Evolutionary conservation across 2,888 invertebrate genomes (phyloP), one percentile per base, ranked within the genome.

Genomic region (Perithous albicinctus): DNA sequence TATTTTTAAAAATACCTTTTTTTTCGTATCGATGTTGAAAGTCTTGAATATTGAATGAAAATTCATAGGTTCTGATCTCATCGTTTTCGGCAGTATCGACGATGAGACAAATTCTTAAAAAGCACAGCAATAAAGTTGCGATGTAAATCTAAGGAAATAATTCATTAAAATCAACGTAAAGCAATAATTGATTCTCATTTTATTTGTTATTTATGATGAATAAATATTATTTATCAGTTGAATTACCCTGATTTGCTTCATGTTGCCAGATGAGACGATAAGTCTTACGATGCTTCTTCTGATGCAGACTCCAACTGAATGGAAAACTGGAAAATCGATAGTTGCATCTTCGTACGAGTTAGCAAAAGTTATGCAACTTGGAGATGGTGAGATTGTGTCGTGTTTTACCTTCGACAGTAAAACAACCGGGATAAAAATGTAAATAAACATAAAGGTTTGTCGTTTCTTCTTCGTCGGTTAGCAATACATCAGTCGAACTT

Each of bases 391-490:
- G 43, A n/a, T 43, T 43, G 7, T 20, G 18, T 41, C 61, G 20
- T 61, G n/a, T n/a, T n/a, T n/a, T 41, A 38, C 61, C 61, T 23
- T 61, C 61, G 38, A 41, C 12, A 18, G 10, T 23, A 18, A 35
- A 61, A 41, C 38, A 3, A 1, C 38, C 1, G 12, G 5, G 15
- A 61, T 32, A 61, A 61, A 61, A 32, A 41, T 61, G 6, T 10
- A 23, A 41, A 61, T 61, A 61, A 61, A 61, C n/a, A 38, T 61
- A 41, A 61, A 38, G 35, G 61, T 18, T 38, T 38, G 61, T 38
- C 10, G 20, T 12, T 20, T 61, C 18, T 38, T 38, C 32, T 23
- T 38, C 12, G 10, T 38, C n/a, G 10, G 20, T 41, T 61, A 4
- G 8, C 61, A 38, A 61, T 61, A 8, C 61, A 61, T 61, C 38